Base-by-base conservation (phyloP, 2,797 vertebrate genomes). In the Toxotes lorentzi region DNA sequence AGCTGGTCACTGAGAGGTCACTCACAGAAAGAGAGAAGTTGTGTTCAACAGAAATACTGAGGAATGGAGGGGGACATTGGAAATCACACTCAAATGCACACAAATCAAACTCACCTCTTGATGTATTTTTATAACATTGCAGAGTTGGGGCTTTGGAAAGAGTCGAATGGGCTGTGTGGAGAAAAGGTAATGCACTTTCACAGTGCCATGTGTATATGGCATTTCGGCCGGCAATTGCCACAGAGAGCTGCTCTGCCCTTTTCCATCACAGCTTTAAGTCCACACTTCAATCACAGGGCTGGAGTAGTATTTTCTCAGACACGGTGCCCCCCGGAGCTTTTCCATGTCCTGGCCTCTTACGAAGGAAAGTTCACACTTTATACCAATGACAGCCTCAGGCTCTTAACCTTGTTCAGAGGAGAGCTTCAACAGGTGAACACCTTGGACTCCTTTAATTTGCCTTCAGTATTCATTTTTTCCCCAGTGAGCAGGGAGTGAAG, bases 71-170 rank as follows among this genome's bases (percentile, higher is more conserved):
- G 74, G 73, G 34, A 70, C 69, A 43, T 19, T 43, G 43, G 58
- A 74, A 83, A 72, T 78, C 73, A 48, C 70, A 74, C 75, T 73
- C 69, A 60, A 34, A 77, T 40, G 72, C 72, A 62, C 85, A 76
- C 75, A 75, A 88, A 84, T 90, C 87, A 87, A 79, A 78, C 67
- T 82, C 88, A 88, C 87, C 82, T 86, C 80, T 38, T 43, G 68
- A 83, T 83, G 86, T 84, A 69, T 90, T 87, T 86, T 73, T 6
- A 54, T 70, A 68, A 45, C 73, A 51, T 14, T 63, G 81, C 63
- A 63, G 81, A 40, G 48, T 65, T 11, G 53, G 12, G 66, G 65
- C 41, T 76, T 70, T 82, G 74, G 67, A 78, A 51, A 69, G 64
- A 67, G 51, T 72, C 77, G 67, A 86, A 84, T 76, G 62, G 47